Base-by-base conservation (phyloP, 2,888 invertebrate species). In the Cyrtodaria siliqua region DNA sequence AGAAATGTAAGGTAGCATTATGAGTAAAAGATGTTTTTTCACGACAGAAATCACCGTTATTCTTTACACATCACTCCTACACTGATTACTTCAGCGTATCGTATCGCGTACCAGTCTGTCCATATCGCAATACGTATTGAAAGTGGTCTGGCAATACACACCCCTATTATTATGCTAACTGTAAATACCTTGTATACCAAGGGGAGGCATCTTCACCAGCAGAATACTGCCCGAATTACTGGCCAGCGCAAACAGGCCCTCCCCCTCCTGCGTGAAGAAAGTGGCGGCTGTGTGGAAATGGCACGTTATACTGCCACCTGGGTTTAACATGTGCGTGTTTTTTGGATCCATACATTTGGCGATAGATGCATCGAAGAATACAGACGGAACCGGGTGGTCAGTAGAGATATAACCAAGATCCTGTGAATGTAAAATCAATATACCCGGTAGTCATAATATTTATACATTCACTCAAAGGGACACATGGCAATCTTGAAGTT, bases 171-270 rank as follows among this genome's bases (percentile, higher is more conserved):
- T n/a, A n/a, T n/a, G n/a, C n/a, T n/a, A n/a, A n/a, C n/a, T n/a
- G n/a, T n/a, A n/a, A n/a, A n/a, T 33, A 90, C 92, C 93, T 84
- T 89, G 87, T 29, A 90, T 75, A 24, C 87, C 89, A 47, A 84
- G 72, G 12, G 90, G 89, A 44, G 92, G 91, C 93, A 97, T 95
- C 42, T 95, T 95, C 26, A 97, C 94, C 2, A 97, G 91, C 53
- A 96, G 92, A 40, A 97, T 94, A 33, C 95, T 95, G 18, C 96
- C 96, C 66, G 96, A 95, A 83, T 95, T 95, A 86, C 95, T 96
- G 0, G 97, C 96, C 23, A 98, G 94, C 0, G 96, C 96, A 94
- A 97, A 98, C 67, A 96, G 94, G 0, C 97, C 96, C 82, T 95
- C 95, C 12, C 94, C 94, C 33, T 95, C 94, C 1, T 92, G 86